A percentile compares a stretch with the other conserved stretches of the same genome.
Evolutionary conservation across 1,140 invertebrate species (phyloP).

Genomic region (Thaumatotibia leucotreta): DNA sequence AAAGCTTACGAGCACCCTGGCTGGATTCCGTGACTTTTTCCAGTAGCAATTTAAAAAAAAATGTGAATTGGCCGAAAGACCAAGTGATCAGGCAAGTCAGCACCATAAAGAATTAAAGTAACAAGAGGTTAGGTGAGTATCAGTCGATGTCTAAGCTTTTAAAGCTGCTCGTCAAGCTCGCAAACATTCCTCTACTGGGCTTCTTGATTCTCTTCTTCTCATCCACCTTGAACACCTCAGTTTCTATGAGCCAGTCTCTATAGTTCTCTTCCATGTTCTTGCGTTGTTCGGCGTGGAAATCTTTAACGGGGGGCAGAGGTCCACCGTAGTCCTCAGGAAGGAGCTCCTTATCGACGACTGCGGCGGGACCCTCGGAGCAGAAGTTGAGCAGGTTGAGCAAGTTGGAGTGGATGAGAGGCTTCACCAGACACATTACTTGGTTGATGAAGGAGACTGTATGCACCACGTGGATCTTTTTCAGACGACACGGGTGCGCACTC

Average conservation of each 20-base stretch:
- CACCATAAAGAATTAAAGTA: not conserved
- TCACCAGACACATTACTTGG: slow-evolving; percentile 78
- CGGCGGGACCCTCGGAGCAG: slow-evolving; percentile 65
- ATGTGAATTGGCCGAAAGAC: not conserved
- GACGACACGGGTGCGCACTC: slow-evolving; percentile 78
- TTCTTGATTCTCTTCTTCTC: slow-evolving; percentile 74
- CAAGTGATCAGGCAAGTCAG: not conserved
- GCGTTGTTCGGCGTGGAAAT: slow-evolving; percentile 69
- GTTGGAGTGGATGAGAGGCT: slow-evolving; percentile 78
- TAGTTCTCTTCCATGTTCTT: slow-evolving; percentile 70
- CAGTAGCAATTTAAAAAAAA: too few species aligned
- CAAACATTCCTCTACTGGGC: slow-evolving; percentile 69
- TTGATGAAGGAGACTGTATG: slow-evolving; percentile 80
- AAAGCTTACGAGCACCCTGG: too few species aligned
- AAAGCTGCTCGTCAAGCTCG: slow-evolving; percentile 64
- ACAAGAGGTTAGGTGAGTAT: slow-evolving; percentile 32
- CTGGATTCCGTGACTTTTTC: too few species aligned
- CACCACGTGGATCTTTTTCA: slow-evolving; percentile 79
- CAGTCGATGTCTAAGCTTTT: slow-evolving; percentile 71
- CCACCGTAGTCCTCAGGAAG: slow-evolving; percentile 74
- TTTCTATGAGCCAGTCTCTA: slow-evolving; percentile 71
- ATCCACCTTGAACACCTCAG: slow-evolving; percentile 68
- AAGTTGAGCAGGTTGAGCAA: slow-evolving; percentile 77
- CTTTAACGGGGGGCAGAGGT: slow-evolving; percentile 57
- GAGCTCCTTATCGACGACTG: slow-evolving; percentile 64